phyloP scores from a whole-genome alignment of 2,797 vertebrate genomes.

The Esox masquinongy region DNA sequence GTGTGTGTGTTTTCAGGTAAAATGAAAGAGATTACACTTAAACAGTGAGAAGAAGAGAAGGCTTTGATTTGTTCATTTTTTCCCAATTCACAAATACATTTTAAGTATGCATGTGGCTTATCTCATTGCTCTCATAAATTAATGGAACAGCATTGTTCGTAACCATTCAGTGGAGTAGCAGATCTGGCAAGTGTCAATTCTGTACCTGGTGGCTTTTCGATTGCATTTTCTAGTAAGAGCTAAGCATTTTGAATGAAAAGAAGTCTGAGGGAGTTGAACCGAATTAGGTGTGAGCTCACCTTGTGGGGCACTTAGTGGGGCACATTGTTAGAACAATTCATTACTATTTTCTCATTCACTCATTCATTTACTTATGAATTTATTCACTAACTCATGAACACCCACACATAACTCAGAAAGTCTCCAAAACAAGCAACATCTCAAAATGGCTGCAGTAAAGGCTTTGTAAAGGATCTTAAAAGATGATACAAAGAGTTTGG shows the following conservation, averaged over 20 bases:
- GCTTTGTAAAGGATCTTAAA: too few relatives aligned
- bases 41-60: not conserved
- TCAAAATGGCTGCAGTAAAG: too few relatives aligned
- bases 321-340: constrained; percentile 46
- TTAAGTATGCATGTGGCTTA: not conserved
- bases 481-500: too few relatives aligned
- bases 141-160: not conserved
- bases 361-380: constrained; percentile 3
- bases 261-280: too few relatives aligned
- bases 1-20: not conserved
- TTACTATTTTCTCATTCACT: constrained; percentile 24
- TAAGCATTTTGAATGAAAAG: not conserved
- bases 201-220: not conserved
- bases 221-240: not conserved
- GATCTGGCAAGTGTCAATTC: not conserved
- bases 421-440: too few relatives aligned
- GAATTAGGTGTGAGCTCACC: not conserved
- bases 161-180: not conserved
- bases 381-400: not conserved
- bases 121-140: not conserved
- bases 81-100: not conserved
- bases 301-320: not conserved
- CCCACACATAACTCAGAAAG: too few relatives aligned
- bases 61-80: not conserved
- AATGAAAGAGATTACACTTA: not conserved